A percentile compares a stretch with the other conserved stretches of the same genome.
phyloP scores from a whole-genome alignment of 2,113 vertebrate species.

The Callionymus lyra region DNA sequence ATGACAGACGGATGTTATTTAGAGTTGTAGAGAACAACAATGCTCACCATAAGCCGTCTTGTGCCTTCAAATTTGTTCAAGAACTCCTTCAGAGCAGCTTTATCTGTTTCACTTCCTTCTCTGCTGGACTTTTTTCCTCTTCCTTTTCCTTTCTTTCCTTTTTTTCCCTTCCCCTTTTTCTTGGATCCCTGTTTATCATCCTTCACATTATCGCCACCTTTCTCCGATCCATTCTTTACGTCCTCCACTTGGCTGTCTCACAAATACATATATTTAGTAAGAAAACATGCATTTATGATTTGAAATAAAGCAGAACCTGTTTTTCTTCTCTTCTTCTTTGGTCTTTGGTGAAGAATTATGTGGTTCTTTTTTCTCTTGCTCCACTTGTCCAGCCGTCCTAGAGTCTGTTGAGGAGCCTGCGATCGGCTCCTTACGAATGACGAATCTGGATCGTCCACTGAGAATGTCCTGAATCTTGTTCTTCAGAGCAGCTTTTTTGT shows the following conservation, averaged over 20 bases:
- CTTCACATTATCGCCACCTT: conserved; percentile 13
- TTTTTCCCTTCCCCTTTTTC: conserved; percentile 65
- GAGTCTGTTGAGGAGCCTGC: background rate
- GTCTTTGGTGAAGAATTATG: conserved; percentile 1
- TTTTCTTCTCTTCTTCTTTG: background rate
- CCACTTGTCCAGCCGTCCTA: background rate
- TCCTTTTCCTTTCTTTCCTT: conserved; percentile 63
- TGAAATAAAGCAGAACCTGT: background rate
- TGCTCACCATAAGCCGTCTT: conserved; percentile 68
- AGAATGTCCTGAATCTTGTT: conserved; percentile 66
- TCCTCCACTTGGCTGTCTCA: conserved; percentile 4
- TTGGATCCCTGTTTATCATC: conserved; percentile 32
- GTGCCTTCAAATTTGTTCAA: conserved; percentile 51
- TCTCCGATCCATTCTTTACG: conserved; percentile 18
- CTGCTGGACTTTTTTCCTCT: conserved; percentile 57
- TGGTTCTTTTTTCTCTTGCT: conserved; percentile 6
- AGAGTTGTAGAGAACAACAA: too few relatives aligned
- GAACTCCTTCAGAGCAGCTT: conserved; percentile 48
- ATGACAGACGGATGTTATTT: background rate
- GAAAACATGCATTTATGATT: too few relatives aligned
- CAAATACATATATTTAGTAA: too few relatives aligned
- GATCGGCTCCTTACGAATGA: conserved; percentile 53
- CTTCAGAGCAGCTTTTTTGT: conserved; percentile 58
- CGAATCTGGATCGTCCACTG: conserved; percentile 59
- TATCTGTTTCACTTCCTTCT: conserved; percentile 50